These are phyloP conservation scores for Melanostigma gelatinosum DNA, from an alignment of 2,113 vertebrate genomes.

Conservation along the genomic window DNA sequence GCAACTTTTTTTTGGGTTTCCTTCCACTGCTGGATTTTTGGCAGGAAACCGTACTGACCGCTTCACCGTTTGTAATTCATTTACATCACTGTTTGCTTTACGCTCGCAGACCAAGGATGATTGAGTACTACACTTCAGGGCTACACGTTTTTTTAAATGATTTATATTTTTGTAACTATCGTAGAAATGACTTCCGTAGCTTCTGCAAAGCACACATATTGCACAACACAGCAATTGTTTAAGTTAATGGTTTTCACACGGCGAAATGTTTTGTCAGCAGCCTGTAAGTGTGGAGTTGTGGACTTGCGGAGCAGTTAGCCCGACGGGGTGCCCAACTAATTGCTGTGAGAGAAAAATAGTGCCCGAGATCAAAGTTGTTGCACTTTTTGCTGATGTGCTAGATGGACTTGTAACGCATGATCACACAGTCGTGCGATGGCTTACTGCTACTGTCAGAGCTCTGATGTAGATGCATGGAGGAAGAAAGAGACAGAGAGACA, in stretches of 20 bases:
- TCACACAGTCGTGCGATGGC: conserved; percentile 12
- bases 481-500: not conserved
- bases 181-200: not conserved
- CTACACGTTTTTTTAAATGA: not conserved
- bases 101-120: not conserved
- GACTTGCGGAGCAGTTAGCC: conserved; percentile 29
- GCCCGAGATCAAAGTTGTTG: conserved; percentile 21
- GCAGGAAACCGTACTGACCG: conserved; percentile 19
- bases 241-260: conserved; percentile 9
- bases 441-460: conserved; percentile 33
- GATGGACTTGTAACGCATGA: conserved; percentile 26
- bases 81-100: conserved; percentile 18
- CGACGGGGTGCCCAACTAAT: conserved; percentile 31
- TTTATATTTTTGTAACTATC: not conserved
- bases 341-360: conserved; percentile 22
- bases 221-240: conserved; percentile 17
- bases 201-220: conserved; percentile 6
- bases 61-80: conserved; percentile 34
- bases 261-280: conserved; percentile 38
- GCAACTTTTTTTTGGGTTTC: conserved; percentile 4
- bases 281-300: conserved; percentile 15
- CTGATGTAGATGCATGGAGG: conserved; percentile 50
- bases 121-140: conserved; percentile 10
- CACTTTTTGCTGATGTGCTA: conserved; percentile 32
- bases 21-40: conserved; percentile 24